Conservation (phyloP, 92 coral and sea anemone genomes). For the Meandrina meandrites region DNA sequence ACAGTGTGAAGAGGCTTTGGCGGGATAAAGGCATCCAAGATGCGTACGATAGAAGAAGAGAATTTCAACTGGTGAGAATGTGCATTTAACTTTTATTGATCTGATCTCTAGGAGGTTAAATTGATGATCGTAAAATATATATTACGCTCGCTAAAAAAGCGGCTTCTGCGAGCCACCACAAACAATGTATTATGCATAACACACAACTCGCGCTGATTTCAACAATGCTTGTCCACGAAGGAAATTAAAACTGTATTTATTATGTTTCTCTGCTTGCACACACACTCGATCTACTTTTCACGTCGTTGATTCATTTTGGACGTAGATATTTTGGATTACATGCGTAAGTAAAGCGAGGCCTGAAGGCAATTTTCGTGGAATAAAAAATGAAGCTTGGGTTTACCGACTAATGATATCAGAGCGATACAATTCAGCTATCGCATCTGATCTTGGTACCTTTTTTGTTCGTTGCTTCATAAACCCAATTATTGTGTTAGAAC, state of each 20-base stretch:
- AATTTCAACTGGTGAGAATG: constrained; percentile 94
- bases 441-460: constrained; percentile 18
- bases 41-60: constrained; percentile 94
- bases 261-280: constrained; percentile 13
- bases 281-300: not conserved
- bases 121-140: not conserved
- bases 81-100: constrained; percentile 14
- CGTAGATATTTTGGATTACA: not conserved
- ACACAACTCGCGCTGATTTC: constrained; percentile 20
- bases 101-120: constrained; percentile 29
- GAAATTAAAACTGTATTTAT: constrained; percentile 14
- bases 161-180: constrained; percentile 40
- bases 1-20: constrained; percentile 89
- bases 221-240: constrained; percentile 28
- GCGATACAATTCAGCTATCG: constrained; percentile 24
- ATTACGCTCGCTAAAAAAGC: constrained; percentile 5
- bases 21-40: constrained; percentile 90
- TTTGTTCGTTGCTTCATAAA: not conserved
- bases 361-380: not conserved
- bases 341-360: not conserved
- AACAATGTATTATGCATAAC: constrained; percentile 45
- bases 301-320: not conserved
- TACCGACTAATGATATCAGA: constrained; percentile 23
- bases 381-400: constrained; percentile 8
- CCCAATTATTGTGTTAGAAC: not conserved